Conservation (phyloP, 2,797 vertebrate genomes). For the Lacerta bilineata region DNA sequence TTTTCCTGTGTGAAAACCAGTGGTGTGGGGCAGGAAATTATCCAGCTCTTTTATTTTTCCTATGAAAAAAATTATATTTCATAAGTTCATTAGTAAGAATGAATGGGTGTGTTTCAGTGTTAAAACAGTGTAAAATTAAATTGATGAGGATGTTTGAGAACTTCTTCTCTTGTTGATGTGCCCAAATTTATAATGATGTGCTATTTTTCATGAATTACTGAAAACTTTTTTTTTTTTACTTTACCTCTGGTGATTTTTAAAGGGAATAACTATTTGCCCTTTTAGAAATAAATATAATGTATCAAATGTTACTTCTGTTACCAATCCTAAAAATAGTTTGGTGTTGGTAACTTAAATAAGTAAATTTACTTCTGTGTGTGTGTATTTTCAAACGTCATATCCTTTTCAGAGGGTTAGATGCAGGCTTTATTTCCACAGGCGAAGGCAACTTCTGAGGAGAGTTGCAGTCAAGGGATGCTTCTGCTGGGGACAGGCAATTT, state of each 20-base stretch:
- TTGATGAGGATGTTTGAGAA: not conserved
- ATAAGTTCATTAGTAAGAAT: too few species aligned
- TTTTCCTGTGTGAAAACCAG: not conserved
- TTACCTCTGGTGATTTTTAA: not conserved
- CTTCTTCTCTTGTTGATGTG: not conserved
- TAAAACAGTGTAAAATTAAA: not conserved
- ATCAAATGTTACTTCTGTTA: not conserved
- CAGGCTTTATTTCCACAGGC: not conserved
- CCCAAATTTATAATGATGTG: not conserved
- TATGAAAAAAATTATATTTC: too few species aligned
- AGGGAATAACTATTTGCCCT: not conserved
- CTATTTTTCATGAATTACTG: not conserved
- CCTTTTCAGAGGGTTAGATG: not conserved
- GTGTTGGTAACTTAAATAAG: not conserved
- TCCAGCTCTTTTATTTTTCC: too few species aligned
- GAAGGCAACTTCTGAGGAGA: not conserved
- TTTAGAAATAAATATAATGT: not conserved
- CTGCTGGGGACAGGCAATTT: not conserved
- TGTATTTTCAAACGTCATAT: not conserved
- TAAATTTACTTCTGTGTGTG: not conserved
- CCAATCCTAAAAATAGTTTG: constrained; percentile 1
- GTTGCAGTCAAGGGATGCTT: not conserved
- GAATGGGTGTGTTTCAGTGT: too few species aligned
- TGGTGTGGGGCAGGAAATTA: too few species aligned
- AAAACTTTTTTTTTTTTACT: not conserved